phyloP scores from a whole-genome alignment of 2,797 vertebrate genomes.

The Dendrocincla fuliginosa region DNA sequence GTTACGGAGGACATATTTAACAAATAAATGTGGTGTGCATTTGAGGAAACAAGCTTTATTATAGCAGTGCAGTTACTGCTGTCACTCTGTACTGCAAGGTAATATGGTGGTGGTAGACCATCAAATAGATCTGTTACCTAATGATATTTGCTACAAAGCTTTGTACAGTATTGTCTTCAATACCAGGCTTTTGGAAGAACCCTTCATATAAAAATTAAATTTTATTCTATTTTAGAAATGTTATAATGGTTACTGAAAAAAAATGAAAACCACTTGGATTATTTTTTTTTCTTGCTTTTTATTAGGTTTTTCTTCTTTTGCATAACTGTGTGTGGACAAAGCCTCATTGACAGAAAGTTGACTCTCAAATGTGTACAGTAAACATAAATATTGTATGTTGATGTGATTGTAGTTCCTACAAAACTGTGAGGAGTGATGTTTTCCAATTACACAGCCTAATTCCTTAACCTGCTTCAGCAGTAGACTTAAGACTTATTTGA shows the following conservation, averaged over 20 bases:
- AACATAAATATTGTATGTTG: background rate
- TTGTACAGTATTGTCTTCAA: background rate
- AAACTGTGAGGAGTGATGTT: rapidly evolving
- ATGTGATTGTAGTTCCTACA: background rate
- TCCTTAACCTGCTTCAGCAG: background rate
- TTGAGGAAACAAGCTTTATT: background rate
- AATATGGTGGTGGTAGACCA: background rate
- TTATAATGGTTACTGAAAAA: background rate
- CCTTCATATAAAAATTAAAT: background rate
- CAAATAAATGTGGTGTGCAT: background rate
- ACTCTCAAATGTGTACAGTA: background rate
- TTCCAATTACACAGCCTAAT: rapidly evolving
- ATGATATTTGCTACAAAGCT: background rate
- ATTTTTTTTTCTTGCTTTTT: background rate
- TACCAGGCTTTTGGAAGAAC: background rate
- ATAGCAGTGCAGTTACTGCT: background rate
- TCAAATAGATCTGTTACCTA: background rate
- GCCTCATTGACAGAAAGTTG: background rate
- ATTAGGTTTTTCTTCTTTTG: background rate
- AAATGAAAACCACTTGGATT: background rate
- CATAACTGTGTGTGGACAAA: background rate
- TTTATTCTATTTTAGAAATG: background rate
- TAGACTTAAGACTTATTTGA: background rate
- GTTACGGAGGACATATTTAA: background rate
- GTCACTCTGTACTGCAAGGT: background rate